Evolutionary conservation across 2,797 vertebrate genomes (phyloP).

Genomic region (Danionella dracula): DNA sequence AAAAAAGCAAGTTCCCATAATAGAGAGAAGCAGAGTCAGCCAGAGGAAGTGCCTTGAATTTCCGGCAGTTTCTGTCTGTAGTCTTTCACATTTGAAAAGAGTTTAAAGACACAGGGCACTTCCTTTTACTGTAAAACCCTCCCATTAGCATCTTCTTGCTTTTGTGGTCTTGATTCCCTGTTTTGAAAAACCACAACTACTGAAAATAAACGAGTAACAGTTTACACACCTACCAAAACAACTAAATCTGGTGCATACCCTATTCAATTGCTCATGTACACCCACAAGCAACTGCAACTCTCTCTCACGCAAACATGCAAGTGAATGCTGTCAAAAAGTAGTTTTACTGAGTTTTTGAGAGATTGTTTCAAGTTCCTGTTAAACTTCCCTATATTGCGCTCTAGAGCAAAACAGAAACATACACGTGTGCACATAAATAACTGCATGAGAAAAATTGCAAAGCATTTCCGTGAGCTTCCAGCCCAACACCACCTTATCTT

Average conservation of each 20-base stretch:
- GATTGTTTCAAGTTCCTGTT: slow-evolving; percentile 39
- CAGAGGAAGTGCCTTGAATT: slow-evolving; percentile 50
- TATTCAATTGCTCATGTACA: no score
- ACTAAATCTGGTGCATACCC: no score
- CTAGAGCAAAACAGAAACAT: not conserved
- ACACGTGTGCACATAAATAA: not conserved
- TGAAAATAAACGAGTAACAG: no score
- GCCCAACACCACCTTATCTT: no score
- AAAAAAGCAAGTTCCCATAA: slow-evolving; percentile 27
- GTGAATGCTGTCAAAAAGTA: not conserved
- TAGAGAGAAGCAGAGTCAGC: not conserved
- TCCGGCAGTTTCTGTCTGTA: not conserved
- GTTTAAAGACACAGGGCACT: slow-evolving; percentile 20
- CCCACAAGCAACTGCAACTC: not conserved
- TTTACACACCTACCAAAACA: no score
- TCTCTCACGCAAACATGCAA: not conserved
- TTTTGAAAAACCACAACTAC: no score
- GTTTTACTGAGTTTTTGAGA: slow-evolving; percentile 8
- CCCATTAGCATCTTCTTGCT: not conserved
- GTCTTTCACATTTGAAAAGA: not conserved
- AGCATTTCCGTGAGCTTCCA: not conserved
- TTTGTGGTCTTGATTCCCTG: not conserved
- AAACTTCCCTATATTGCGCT: slow-evolving; percentile 21
- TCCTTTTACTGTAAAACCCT: not conserved
- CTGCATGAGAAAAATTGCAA: not conserved